phyloP scores from a whole-genome alignment of 2,888 invertebrate species.

The Hetaerina titia region DNA sequence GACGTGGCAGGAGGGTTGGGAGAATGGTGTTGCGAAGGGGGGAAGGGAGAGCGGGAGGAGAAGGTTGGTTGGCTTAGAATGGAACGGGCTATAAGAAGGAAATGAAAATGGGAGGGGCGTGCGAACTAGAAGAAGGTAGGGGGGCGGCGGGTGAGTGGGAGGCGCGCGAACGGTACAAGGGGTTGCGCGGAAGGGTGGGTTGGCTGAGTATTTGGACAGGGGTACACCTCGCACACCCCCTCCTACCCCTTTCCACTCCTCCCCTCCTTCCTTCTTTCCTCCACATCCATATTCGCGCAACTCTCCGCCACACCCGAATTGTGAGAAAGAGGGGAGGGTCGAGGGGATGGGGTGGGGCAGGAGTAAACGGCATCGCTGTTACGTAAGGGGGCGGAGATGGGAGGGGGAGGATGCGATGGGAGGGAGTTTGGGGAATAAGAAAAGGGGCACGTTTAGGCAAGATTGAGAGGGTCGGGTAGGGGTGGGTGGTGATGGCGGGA shows the following conservation, averaged over 20 bases:
- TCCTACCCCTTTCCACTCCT: neutral
- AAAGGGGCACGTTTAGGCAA: constrained; percentile 20
- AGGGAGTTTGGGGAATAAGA: neutral
- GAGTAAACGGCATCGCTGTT: neutral
- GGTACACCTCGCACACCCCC: neutral
- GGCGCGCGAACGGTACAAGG: no score
- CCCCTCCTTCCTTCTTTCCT: neutral
- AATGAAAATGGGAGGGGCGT: constrained; percentile 58
- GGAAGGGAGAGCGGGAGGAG: neutral
- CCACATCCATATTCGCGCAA: neutral
- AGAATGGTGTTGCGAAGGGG: neutral
- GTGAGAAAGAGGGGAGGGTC: neutral
- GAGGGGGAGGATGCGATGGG: neutral
- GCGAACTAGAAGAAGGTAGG: neutral
- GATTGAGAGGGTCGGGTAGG: neutral
- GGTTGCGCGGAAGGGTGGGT: neutral
- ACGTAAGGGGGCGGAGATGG: neutral
- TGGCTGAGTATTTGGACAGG: neutral
- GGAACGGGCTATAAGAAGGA: constrained; percentile 41
- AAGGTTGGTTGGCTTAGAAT: neutral
- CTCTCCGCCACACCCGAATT: neutral
- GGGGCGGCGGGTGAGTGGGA: neutral
- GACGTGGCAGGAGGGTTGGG: neutral
- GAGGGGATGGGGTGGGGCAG: neutral
- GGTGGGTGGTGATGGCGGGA: neutral